These are phyloP conservation scores for Lasioglossum morio DNA, from an alignment of 2,888 invertebrate species.

Conservation along the genomic window DNA sequence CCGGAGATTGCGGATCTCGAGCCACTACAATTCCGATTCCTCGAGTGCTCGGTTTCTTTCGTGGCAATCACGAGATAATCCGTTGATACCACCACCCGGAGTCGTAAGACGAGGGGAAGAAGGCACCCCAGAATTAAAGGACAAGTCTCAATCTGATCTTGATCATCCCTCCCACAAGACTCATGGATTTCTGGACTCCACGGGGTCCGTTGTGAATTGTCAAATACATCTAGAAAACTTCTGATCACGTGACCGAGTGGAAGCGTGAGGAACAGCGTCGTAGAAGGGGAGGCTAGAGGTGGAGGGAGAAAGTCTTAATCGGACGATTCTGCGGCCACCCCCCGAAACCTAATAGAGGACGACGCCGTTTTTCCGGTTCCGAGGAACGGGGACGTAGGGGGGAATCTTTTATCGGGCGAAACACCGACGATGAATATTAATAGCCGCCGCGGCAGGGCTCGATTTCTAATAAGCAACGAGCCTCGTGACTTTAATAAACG, in stretches of 20 bases:
- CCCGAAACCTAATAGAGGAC: conserved; percentile 44
- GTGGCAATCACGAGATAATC: conserved; percentile 58
- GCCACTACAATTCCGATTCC: conserved; percentile 35
- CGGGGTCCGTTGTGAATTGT: too few species aligned
- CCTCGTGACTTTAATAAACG: conserved; percentile 69
- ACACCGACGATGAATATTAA: conserved; percentile 78
- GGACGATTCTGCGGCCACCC: neutral
- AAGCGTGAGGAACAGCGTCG: too few species aligned
- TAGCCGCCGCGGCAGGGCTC: conserved; percentile 59
- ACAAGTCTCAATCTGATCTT: too few species aligned
- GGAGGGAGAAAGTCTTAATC: too few species aligned
- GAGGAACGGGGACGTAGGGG: neutral
- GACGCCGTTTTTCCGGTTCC: neutral
- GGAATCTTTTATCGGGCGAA: conserved; percentile 69
- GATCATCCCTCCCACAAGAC: too few species aligned
- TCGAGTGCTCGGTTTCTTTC: conserved; percentile 21
- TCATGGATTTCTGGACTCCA: too few species aligned
- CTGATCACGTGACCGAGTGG: too few species aligned
- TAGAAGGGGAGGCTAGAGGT: too few species aligned
- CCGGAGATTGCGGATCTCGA: conserved; percentile 50
- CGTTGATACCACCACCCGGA: neutral
- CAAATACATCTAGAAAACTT: too few species aligned
- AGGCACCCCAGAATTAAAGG: too few species aligned
- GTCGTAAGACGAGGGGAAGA: too few species aligned
- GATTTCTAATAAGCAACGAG: conserved; percentile 68